Evolutionary conservation across 2,797 vertebrate species (phyloP).

Genomic region (Acestrorhynchus altus): DNA sequence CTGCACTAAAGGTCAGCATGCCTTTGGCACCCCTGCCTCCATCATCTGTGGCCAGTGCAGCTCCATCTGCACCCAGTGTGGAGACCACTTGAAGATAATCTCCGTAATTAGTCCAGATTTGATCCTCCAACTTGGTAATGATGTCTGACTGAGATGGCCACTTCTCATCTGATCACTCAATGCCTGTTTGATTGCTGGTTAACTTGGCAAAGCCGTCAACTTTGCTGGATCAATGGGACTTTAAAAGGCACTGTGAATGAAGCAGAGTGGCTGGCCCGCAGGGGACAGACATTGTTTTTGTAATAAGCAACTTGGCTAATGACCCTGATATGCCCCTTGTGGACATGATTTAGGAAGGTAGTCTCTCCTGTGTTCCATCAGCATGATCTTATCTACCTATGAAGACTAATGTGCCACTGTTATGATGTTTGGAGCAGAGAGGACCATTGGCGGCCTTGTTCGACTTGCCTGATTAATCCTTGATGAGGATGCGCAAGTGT

Average conservation of each 20-base stretch:
- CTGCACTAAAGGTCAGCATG: conserved; percentile 11
- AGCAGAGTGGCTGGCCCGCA: conserved; percentile 15
- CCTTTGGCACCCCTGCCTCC: conserved; percentile 11
- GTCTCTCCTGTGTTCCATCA: conserved; percentile 2
- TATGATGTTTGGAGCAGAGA: not conserved
- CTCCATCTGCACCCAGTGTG: conserved; percentile 5
- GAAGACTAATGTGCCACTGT: conserved; percentile 11
- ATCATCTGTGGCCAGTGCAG: conserved; percentile 6
- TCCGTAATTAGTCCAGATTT: conserved; percentile 51
- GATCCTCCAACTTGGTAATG: conserved; percentile 46
- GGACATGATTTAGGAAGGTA: not conserved
- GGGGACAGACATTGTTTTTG: conserved; percentile 18
- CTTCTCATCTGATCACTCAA: conserved; percentile 14
- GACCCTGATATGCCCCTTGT: conserved; percentile 2
- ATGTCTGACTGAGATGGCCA: conserved; percentile 15
- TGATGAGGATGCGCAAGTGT: conserved; percentile 57
- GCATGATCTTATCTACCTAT: conserved; percentile 1
- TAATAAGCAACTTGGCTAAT: conserved; percentile 22
- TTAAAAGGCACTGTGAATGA: conserved; percentile 1
- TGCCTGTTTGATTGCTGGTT: conserved; percentile 24
- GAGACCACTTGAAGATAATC: conserved; percentile 53
- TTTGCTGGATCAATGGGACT: conserved; percentile 29
- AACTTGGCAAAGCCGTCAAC: conserved; percentile 4
- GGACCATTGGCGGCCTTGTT: conserved; percentile 34
- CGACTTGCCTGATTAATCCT: conserved; percentile 57